Evolutionary conservation across 1,140 invertebrate genomes (phyloP), one percentile per base, ranked within the genome.

Genomic region (Micrasema minimum): DNA sequence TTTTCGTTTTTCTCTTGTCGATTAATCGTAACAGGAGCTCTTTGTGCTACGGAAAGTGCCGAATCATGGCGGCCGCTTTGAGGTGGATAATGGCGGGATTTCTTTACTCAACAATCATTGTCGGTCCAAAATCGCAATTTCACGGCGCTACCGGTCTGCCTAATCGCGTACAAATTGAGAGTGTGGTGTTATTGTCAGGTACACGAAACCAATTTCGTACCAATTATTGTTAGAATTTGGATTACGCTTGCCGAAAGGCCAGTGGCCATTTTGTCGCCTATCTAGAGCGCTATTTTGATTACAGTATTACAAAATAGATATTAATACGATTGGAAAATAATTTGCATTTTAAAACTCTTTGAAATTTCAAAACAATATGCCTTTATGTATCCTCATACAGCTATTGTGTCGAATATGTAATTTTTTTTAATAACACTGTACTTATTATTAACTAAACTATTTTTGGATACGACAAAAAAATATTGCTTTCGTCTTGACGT

Each of bases 91-190:
- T 64, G 48, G 64, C 45, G 43, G 45, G 23, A 53, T 67, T 68
- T 67, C 64, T 61, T 67, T 65, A 71, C 59, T 69, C 70, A 71
- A 74, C 72, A 74, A 74, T 74, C 72, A 71, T 69, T 69, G 72
- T 74, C 59, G 62, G 57, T 16, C 53, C 65, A 66, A 74, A n/a
- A 74, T 74, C 65, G 72, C 61, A 71, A 74, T 74, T 71, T 74
- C 72, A 74, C 72, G 69, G 55, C 50, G 50, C 65, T 55, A 67
- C 65, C 50, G 50, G 48, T 65, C 65, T 45, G 23, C 26, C 59
- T 26, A 64, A 64, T 61, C 59, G 59, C 16, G 31, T 45, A 45
- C 59, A 26, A 46, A 64, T 64, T 55, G 51, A 31, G 45, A 66
- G 26, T 43, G 65, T 67, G 50, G 43, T 57, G 51, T 38, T 57